Evolutionary conservation across 2,797 vertebrate genomes (phyloP).

Genomic region (Poeciliopsis paucimaculata): DNA sequence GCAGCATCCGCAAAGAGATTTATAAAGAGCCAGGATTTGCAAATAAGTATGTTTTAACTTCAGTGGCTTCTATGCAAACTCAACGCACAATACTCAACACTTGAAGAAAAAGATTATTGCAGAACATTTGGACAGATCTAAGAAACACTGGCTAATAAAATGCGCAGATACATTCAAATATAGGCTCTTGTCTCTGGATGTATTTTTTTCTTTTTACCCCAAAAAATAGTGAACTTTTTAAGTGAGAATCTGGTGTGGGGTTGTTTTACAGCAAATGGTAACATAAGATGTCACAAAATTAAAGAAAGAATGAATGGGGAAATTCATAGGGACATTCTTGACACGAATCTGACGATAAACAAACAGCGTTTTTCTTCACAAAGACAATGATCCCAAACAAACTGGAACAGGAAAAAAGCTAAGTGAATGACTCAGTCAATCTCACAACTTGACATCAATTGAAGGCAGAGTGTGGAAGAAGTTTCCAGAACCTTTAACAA

Average conservation of each 20-base stretch:
- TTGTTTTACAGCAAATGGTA: neutral
- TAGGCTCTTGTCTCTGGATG: neutral
- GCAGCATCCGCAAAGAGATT: neutral
- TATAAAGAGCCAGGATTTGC: neutral
- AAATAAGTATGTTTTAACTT: neutral
- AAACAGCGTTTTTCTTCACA: neutral
- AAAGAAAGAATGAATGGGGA: neutral
- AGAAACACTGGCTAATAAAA: neutral
- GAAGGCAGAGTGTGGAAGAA: neutral
- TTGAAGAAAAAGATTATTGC: neutral
- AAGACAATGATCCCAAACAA: neutral
- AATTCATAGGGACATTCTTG: neutral
- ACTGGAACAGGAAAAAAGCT: neutral
- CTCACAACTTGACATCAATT: neutral
- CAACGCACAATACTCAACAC: neutral
- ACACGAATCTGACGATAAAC: neutral
- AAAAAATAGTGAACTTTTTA: neutral
- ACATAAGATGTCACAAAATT: neutral
- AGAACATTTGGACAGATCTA: neutral
- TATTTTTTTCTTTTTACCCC: neutral
- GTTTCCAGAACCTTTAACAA: neutral
- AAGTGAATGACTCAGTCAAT: neutral
- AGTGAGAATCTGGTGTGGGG: neutral
- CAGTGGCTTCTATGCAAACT: neutral
- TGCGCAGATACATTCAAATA: neutral